Evolutionary conservation across 2,797 vertebrate genomes (phyloP), one percentile per base, ranked within the genome.

Genomic region (Thalassophryne amazonica): DNA sequence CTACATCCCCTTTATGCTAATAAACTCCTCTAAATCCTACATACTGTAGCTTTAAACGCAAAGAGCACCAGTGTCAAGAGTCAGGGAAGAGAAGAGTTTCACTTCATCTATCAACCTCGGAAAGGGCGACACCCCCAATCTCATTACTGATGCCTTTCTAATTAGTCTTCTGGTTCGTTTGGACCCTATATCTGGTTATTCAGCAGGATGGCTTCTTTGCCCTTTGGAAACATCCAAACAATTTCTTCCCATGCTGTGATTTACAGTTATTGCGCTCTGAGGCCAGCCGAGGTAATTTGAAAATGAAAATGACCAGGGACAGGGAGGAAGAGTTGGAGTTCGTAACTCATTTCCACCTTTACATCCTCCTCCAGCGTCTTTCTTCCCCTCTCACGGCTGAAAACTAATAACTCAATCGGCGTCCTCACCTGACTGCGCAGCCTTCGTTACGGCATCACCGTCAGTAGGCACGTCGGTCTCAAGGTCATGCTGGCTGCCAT

Each of bases 181-280:
- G 68, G 50, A 83, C 69, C 73, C 58, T 28, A 10, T 27, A 38
- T 56, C 48, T 69, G 56, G 64, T 77, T 84, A 84, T 81, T 79
- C 80, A 76, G 69, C 60, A 7, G 28, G 0, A 8, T 42, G 58
- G 42, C 69, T 65, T 46, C 52, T 14, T 33, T 76, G 71, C 66
- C 75, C 79, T 80, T 85, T 83, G 60, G 63, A 89, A 86, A 83
- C 60, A 69, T 79, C 67, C 33, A 80, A 84, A 86, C 88, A 38
- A 79, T 88, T 85, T 79, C 51, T 75, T 77, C 66, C 60, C 36
- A 38, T 51, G 54, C 57, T 15, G 50, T 85, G 86, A 91, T 90
- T 89, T 90, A 88, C 78, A 73, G 82, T 88, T 87, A 81, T 83
- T 77, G 81, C 61, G 22, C 29, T 64, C 19, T 8, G 25, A 56